Percentiles rank a stretch among this genome's conserved stretches.
Evolutionary conservation across 1,140 invertebrate genomes (phyloP).

Genomic region (Trypoxylus dichotomus): DNA sequence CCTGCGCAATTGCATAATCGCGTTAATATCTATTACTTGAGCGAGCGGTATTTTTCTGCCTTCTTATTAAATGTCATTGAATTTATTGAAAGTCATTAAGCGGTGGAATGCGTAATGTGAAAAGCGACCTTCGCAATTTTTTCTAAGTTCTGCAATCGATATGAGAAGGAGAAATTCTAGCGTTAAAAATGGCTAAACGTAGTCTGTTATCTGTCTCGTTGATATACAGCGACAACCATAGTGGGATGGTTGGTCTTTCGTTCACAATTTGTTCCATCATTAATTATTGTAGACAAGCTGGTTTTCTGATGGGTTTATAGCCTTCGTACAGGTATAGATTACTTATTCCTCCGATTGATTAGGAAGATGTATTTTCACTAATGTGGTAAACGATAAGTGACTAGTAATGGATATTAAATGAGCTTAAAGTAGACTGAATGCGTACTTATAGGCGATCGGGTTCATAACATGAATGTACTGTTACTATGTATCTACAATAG

Average conservation of each 20-base stretch:
- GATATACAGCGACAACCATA: neutral
- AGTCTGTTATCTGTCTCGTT: neutral
- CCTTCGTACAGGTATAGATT: neutral
- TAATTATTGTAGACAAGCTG: neutral
- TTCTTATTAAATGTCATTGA: constrained; percentile 23
- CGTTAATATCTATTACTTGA: constrained; percentile 6
- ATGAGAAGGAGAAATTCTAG: neutral
- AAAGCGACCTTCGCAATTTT: neutral
- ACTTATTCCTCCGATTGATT: neutral
- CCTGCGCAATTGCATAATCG: constrained; percentile 5
- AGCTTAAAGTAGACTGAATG: no score
- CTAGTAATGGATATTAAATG: no score
- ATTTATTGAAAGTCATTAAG: constrained; percentile 19
- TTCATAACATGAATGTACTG: no score
- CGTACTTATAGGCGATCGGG: no score
- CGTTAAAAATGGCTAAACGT: neutral
- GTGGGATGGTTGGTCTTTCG: neutral
- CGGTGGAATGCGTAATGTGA: neutral
- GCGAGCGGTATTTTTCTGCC: neutral
- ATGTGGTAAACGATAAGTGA: no score
- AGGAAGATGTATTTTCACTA: no score
- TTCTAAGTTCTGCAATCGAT: neutral
- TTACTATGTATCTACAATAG: no score
- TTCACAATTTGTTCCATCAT: neutral
- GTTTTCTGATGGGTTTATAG: neutral